Evolutionary conservation across 2,797 vertebrate species (phyloP).

Genomic region (Bradypodion ventrale): DNA sequence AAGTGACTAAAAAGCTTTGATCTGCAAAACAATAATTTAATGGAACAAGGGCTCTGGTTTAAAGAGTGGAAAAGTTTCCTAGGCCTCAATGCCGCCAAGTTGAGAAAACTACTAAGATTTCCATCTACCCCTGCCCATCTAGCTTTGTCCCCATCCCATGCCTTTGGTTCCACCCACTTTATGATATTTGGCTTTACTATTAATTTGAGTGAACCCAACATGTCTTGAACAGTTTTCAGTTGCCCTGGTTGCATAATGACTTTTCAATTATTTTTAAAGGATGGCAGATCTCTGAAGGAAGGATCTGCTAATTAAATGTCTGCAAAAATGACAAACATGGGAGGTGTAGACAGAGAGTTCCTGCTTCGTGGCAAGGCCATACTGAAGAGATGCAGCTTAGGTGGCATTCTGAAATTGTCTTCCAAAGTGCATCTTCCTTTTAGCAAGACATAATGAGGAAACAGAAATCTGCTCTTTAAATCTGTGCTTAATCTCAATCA

Average conservation of each 20-base stretch:
- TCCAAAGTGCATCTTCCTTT: no score
- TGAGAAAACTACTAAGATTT: no score
- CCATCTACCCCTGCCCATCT: no score
- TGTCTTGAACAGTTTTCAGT: not conserved
- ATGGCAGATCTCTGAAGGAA: not conserved
- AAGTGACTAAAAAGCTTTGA: no score
- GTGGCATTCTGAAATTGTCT: not conserved
- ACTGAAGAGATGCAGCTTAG: no score
- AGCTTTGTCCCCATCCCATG: no score
- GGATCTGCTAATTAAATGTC: not conserved
- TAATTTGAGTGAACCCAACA: no score
- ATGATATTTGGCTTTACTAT: no score
- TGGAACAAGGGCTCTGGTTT: not conserved
- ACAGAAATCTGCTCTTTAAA: not conserved
- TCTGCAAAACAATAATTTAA: no score
- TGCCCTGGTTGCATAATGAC: not conserved
- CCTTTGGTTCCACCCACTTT: no score
- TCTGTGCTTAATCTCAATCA: not conserved
- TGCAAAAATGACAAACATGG: not conserved
- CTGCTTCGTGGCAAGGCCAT: not conserved
- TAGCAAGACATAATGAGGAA: not conserved
- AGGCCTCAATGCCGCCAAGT: not conserved
- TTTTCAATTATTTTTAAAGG: not conserved
- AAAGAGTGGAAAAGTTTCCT: not conserved
- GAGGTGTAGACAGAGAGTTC: no score